Evolutionary conservation across 1,140 invertebrate species (phyloP).

Genomic region (Pomacea maculata): DNA sequence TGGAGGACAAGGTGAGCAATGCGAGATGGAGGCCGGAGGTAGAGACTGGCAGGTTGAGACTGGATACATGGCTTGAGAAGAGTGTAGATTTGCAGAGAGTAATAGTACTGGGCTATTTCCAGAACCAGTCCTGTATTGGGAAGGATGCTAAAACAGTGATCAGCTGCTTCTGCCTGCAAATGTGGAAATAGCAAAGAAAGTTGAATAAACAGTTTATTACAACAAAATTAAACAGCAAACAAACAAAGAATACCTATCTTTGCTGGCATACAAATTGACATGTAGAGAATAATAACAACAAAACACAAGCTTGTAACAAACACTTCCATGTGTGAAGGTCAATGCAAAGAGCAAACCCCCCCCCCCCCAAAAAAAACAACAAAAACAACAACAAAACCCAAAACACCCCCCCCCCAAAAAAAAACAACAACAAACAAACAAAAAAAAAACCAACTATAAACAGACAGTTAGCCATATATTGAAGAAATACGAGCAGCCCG

Average conservation of each 20-base stretch:
- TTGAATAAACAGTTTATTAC: background rate
- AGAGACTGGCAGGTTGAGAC: slow-evolving; percentile 39
- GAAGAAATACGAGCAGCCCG: no score
- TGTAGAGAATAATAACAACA: no score
- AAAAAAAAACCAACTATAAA: no score
- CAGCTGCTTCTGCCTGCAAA: slow-evolving; percentile 47
- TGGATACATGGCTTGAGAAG: slow-evolving; percentile 36
- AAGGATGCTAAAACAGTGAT: slow-evolving; percentile 53
- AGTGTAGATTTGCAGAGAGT: slow-evolving; percentile 58
- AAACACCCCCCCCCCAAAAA: no score
- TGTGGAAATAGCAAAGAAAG: slow-evolving; percentile 1
- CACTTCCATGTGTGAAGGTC: no score
- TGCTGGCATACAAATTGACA: no score
- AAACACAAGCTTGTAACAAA: no score
- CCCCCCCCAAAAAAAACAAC: no score
- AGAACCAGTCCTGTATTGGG: slow-evolving; percentile 58
- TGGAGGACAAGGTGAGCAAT: slow-evolving; percentile 45
- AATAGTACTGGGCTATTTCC: slow-evolving; percentile 62
- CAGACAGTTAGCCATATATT: no score
- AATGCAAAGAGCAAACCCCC: no score
- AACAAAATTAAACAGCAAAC: background rate
- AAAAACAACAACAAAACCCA: no score
- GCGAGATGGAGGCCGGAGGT: slow-evolving; percentile 45
- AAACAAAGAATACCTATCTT: background rate
- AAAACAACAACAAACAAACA: no score